phyloP scores from a whole-genome alignment of 2,797 vertebrate species.

The Microctenopoma lineatum region DNA sequence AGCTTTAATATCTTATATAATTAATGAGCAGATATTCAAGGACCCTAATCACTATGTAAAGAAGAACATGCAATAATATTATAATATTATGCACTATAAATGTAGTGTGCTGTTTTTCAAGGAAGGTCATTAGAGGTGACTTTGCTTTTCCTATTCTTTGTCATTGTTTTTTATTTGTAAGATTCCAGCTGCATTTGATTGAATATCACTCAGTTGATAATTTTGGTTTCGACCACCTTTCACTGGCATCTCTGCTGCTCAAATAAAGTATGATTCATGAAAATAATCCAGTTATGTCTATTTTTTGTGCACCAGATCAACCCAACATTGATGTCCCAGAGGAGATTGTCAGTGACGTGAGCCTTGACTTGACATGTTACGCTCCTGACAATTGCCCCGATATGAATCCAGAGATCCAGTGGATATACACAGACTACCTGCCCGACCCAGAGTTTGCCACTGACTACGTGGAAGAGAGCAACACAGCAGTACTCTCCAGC shows the following conservation, averaged over 20 bases:
- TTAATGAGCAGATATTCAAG: too few relatives aligned
- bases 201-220: too few relatives aligned
- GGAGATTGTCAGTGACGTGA: constrained; percentile 88
- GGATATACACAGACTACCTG: constrained; percentile 89
- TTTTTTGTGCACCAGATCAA: constrained; percentile 80
- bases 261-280: background rate
- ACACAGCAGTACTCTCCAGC: constrained; percentile 87
- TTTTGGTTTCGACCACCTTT: background rate
- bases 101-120: too few relatives aligned
- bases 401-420: constrained; percentile 88
- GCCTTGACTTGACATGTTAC: constrained; percentile 88
- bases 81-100: too few relatives aligned
- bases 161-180: too few relatives aligned
- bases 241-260: background rate
- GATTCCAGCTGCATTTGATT: too few relatives aligned
- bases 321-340: constrained; percentile 89
- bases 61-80: too few relatives aligned
- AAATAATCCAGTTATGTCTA: background rate
- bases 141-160: too few relatives aligned
- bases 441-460: constrained; percentile 84
- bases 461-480: constrained; percentile 85
- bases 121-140: too few relatives aligned
- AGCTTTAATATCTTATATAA: too few relatives aligned
- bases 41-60: too few relatives aligned
- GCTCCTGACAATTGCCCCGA: constrained; percentile 92